Conservation (phyloP, 2,113 vertebrate species). For the Gasterosteus nipponicus region DNA sequence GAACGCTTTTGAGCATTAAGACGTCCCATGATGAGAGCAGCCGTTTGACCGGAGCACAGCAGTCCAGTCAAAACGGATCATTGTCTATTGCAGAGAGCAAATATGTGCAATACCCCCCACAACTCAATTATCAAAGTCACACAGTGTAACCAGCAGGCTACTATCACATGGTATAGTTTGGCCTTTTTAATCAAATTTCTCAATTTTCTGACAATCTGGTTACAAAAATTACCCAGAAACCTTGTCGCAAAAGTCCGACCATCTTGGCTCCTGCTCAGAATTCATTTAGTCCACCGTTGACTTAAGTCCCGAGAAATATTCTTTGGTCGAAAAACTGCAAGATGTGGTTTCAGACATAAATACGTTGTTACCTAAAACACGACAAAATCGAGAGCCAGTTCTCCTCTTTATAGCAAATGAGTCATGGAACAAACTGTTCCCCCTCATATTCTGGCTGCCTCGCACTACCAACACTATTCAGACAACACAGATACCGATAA, state of each 20-base stretch:
- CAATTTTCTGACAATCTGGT: constrained; percentile 24
- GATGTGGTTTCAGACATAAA: constrained; percentile 18
- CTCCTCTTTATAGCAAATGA: constrained; percentile 52
- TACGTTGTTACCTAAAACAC: constrained; percentile 30
- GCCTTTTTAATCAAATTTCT: constrained; percentile 1
- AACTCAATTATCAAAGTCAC: background rate
- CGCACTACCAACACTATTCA: constrained; percentile 30
- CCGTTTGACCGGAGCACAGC: background rate
- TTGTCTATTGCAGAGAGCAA: constrained; percentile 11
- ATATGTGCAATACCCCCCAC: constrained; percentile 6
- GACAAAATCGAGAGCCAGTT: constrained; percentile 20
- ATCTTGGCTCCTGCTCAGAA: constrained; percentile 22
- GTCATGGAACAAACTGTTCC: constrained; percentile 61
- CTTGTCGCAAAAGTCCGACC: constrained; percentile 17
- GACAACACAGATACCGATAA: constrained; percentile 13
- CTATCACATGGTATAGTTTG: background rate
- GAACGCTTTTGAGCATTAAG: background rate
- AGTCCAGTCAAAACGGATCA: constrained; percentile 1
- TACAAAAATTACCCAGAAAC: constrained; percentile 28
- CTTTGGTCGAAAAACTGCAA: constrained; percentile 14
- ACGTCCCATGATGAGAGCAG: constrained; percentile 14
- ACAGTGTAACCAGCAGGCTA: background rate
- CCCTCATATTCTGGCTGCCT: constrained; percentile 33
- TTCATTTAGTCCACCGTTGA: constrained; percentile 24
- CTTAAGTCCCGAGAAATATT: constrained; percentile 13